Evolutionary conservation across 2,113 vertebrate species (phyloP), one percentile per base, ranked within the genome.

Genomic region (Neoarius graeffei): DNA sequence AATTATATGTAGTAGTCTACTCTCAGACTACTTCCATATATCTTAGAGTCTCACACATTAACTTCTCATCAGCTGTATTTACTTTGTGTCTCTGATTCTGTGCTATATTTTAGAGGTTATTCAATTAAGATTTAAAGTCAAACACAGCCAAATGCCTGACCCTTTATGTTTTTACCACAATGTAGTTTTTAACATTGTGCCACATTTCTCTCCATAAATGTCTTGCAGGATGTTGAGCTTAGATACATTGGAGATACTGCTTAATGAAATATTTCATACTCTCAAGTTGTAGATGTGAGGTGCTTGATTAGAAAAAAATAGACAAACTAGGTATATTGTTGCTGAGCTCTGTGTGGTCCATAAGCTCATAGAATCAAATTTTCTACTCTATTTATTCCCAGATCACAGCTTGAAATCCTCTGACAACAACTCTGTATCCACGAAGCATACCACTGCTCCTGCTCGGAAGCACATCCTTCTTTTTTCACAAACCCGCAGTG

Each of bases 401-500:
- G 95, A 95, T 88, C 92, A 92, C 85, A 91, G 89, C 64, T 93
- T 92, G 95, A 94, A 92, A 91, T 84, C 91, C 8, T 84, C 93
- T 23, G 93, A 95, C 54, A 94, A 95, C 81, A 81, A 88, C 23
- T 93, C 87, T 86, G 50, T 85, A 84, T 82, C 92, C 0, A 19
- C 81, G 0, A 93, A 91, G 8, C 88, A 62, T 20, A 81, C 56
- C 6, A 48, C 35, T 35, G 54, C 82, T 10, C 13, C 89, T 0
- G 67, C 91, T 30, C 93, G 92, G 80, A 95, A 93, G 30, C 96
- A 97, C 89, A 95, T 97, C 86, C 91, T 96, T 9, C 92, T 97
- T 79, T 94, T 96, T n/a, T 94, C 96, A 64, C 95, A 95, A 85
- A 96, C 96, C 0, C 94, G 96, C 83, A 96, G 95, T 5, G 96